phyloP scores from a whole-genome alignment of 92 coral and sea anemone species.

The Anthopleura xanthogrammica region DNA sequence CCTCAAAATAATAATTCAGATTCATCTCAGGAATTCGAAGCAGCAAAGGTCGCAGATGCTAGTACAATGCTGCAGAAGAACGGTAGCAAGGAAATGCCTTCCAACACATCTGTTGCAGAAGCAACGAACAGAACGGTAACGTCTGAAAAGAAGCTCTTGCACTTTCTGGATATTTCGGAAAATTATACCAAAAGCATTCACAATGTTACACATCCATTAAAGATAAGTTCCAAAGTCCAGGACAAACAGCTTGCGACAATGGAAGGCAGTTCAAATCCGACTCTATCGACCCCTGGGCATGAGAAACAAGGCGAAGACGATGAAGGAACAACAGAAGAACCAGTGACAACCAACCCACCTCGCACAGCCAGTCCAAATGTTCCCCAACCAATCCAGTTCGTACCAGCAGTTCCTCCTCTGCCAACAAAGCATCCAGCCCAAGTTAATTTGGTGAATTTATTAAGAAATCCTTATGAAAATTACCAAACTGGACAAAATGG shows the following conservation, averaged over 20 bases:
- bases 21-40: neutral
- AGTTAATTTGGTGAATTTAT: neutral
- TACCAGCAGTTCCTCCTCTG: neutral
- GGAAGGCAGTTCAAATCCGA: neutral
- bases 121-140: neutral
- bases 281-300: neutral
- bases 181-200: slow-evolving; percentile 6
- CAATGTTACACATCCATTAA: neutral
- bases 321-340: neutral
- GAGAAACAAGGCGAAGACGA: neutral
- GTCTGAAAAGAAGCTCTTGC: slow-evolving; percentile 13
- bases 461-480: slow-evolving; percentile 1
- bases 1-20: neutral
- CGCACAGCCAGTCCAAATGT: neutral
- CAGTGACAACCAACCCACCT: neutral
- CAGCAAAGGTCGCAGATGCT: neutral
- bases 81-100: neutral
- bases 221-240: neutral
- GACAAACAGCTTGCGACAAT: neutral
- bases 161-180: slow-evolving; percentile 25
- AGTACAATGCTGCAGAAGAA: neutral
- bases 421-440: neutral
- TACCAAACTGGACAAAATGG: slow-evolving; percentile 1
- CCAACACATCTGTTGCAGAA: neutral
- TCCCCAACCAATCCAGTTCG: neutral